Evolutionary conservation across 2,888 invertebrate species (phyloP), one percentile per base, ranked within the genome.

Genomic region (Lampropteryx suffumata): DNA sequence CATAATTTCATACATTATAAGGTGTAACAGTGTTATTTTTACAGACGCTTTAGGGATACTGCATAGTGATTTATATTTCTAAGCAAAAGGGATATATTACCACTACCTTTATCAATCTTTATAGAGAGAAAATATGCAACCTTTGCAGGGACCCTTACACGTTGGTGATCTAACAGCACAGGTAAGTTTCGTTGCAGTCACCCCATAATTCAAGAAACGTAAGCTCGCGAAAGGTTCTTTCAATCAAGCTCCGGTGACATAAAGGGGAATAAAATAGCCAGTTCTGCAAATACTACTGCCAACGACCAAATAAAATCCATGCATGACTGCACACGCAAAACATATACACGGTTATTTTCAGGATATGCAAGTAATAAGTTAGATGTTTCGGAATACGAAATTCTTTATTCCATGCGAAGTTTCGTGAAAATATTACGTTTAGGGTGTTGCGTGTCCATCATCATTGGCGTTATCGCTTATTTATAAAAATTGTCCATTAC

Each of bases 381-480:
- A 27, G 44, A 48, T 28, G 35, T 35, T 47, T 39, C 13, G 33
- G 26, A 41, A 43, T 34, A 52, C 12, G 29, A 33, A 53, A 48
- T 21, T 35, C 17, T 42, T 36, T 47, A 47, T 48, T 41, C 24
- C 32, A 27, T 32, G 40, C 44, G 44, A 48, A 40, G 29, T 35
- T 53, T 48, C 42, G 39, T 32, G 14, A 35, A 42, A 42, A 48
- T 48, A 48, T 53, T 40, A 44, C 27, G 52, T 40, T 34, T 40
- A 52, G 50, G 55, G 61, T 65, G 52, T 79, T 65, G 77, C 79
- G 78, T 79, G 80, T 59, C 70, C 65, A 72, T 76, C 73, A 75
- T 68, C 73, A 70, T 73, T 71, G 61, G 58, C 59, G 55, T 60
- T 61, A 61, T 65, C 59, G 62, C 65, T 65, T 67, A 64, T 69